Evolutionary conservation across 1,140 invertebrate genomes (phyloP).

Genomic region (Condylostylus longicornis): DNA sequence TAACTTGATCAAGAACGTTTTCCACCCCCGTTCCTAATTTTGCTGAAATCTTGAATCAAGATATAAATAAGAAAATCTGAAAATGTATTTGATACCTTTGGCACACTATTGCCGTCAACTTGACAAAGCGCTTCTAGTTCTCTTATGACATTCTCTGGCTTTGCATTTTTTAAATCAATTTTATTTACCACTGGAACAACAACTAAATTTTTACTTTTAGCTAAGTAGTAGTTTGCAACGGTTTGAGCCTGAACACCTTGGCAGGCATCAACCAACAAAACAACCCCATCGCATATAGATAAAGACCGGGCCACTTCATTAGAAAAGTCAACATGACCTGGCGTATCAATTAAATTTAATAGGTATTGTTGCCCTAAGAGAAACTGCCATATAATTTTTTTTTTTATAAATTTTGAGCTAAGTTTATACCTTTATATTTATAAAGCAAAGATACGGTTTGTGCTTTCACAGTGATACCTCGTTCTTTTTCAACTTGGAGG

Average conservation of each 20-base stretch:
- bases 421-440: conserved; percentile 38
- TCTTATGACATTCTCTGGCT: conserved; percentile 61
- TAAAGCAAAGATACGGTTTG: conserved; percentile 87
- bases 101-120: conserved; percentile 53
- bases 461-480: conserved; percentile 97
- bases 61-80: conserved; percentile 1
- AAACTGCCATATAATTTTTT: too few relatives aligned
- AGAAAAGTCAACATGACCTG: conserved; percentile 96
- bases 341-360: conserved; percentile 96
- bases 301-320: conserved; percentile 86
- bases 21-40: conserved; percentile 73
- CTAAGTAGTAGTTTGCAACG: conserved; percentile 90
- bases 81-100: conserved; percentile 34
- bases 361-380: conserved; percentile 51
- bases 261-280: conserved; percentile 91
- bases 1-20: conserved; percentile 57
- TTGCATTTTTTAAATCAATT: conserved; percentile 83
- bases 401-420: too few relatives aligned
- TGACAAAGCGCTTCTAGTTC: conserved; percentile 79
- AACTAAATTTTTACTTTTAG: conserved; percentile 61
- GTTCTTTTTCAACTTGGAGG: conserved; percentile 69
- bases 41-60: conserved; percentile 55
- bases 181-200: conserved; percentile 95
- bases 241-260: conserved; percentile 96
- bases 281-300: conserved; percentile 84